Percentiles rank a stretch among this genome's conserved stretches.
phyloP scores from a whole-genome alignment of 2,888 invertebrate genomes.

The Lepidocyrtinus sp. region DNA sequence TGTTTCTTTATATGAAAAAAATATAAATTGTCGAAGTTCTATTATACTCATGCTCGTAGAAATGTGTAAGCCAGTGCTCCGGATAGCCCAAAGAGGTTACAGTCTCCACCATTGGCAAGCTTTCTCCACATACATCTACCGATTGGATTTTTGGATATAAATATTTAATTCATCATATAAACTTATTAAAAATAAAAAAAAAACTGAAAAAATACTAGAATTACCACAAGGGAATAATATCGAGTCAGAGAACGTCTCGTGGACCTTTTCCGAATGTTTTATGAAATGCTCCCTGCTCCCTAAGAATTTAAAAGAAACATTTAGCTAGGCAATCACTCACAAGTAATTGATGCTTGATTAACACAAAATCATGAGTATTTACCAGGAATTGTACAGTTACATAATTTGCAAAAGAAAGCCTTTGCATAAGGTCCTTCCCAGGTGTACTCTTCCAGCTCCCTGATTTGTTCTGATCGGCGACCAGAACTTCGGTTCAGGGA shows the following conservation, averaged over 20 bases:
- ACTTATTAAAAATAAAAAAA: too few species aligned
- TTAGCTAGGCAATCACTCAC: too few species aligned
- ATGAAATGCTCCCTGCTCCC: too few species aligned
- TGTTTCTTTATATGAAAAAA: slow-evolving; percentile 12
- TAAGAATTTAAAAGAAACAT: too few species aligned
- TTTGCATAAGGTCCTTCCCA: slow-evolving; percentile 53
- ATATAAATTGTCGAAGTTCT: slow-evolving; percentile 9
- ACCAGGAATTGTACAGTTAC: slow-evolving; percentile 63
- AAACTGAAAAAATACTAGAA: too few species aligned
- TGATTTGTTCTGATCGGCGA: slow-evolving; percentile 60
- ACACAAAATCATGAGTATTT: background rate
- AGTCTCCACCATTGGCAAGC: slow-evolving; percentile 36
- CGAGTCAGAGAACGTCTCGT: background rate
- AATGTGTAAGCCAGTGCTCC: slow-evolving; percentile 66
- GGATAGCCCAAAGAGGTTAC: slow-evolving; percentile 56
- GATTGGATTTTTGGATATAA: too few species aligned
- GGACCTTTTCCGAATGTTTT: background rate
- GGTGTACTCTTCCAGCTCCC: slow-evolving; percentile 48
- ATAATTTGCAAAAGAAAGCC: slow-evolving; percentile 63
- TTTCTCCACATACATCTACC: too few species aligned
- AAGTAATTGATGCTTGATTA: background rate
- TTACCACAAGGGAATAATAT: slow-evolving; percentile 63
- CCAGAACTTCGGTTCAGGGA: slow-evolving; percentile 56
- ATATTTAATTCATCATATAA: too few species aligned
- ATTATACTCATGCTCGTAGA: slow-evolving; percentile 64